Evolutionary conservation across 2,888 invertebrate species (phyloP), one percentile per base, ranked within the genome.

Genomic region (Meiosimyza decipiens): DNA sequence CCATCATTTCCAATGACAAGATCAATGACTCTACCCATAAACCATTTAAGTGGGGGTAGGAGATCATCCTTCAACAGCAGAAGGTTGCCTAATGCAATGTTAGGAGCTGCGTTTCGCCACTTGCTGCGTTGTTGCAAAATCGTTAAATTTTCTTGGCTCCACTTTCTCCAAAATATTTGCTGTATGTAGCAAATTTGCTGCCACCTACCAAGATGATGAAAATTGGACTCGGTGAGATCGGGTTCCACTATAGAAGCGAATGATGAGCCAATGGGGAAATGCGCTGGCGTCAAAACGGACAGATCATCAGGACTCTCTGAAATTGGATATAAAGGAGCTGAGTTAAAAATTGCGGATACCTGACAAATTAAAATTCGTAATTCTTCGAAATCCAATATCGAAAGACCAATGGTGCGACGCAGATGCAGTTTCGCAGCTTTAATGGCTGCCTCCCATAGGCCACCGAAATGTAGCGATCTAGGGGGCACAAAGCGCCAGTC

Each of bases 341-440:
- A 78, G 50, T 79, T 77, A 49, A 79, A 68, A 22, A 76, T 71
- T 13, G 77, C 75, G 12, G 73, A 68, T 64, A 77, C 74, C 70
- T 77, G 64, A 47, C 73, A 76, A n/a, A 76, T 73, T 59, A 77
- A 62, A 6, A 75, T 79, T 16, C 74, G 67, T 54, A 77, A 60
- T 54, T 76, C 74, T 6, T 77, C 77, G 60, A 77, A 77, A 52
- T 57, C 74, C 55, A 77, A 70, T 6, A 55, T 59, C 3, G 74
- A 71, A n/a, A 54, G 57, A 0, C 73, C 74, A 50, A 77, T 66
- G 18, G 71, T 57, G 11, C 76, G 71, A 66, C 69, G 57, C 22
- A 77, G 73, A 65, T 77, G 74, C 54, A 50, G 60, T 28, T 76
- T 77, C 16, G 76, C 75, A 12, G 71, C 18, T 54, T 76, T 76